Percentiles rank a stretch among this genome's conserved stretches.
phyloP scores from a whole-genome alignment of 2,888 invertebrate species.

The Pseudococcus viburni region DNA sequence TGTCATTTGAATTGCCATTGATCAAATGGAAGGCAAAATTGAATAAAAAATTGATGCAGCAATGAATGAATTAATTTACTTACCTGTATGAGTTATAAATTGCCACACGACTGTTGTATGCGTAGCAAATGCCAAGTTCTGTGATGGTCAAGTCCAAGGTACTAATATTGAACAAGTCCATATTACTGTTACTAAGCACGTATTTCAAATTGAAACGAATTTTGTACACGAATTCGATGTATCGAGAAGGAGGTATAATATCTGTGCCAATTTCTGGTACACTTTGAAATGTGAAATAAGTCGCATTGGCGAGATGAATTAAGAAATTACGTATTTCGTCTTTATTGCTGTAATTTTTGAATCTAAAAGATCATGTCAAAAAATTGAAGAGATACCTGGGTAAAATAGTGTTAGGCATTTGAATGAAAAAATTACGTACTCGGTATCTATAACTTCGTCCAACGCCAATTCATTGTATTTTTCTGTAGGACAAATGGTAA shows the following conservation, averaged over 20 bases:
- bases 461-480: constrained; percentile 67
- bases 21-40: too few relatives aligned
- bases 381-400: too few relatives aligned
- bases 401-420: neutral
- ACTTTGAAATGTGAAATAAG: constrained; percentile 76
- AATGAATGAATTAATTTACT: neutral
- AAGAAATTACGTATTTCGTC: constrained; percentile 65
- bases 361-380: constrained; percentile 26
- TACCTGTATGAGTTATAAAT: constrained; percentile 62
- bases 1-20: too few relatives aligned
- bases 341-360: constrained; percentile 30
- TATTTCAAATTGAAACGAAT: constrained; percentile 64
- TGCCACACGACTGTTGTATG: constrained; percentile 74
- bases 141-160: constrained; percentile 76
- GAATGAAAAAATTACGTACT: constrained; percentile 18
- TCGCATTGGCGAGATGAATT: constrained; percentile 74
- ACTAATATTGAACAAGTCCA: constrained; percentile 65
- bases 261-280: constrained; percentile 71
- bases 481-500: constrained; percentile 69
- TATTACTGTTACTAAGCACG: constrained; percentile 67
- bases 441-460: constrained; percentile 56
- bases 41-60: neutral
- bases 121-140: constrained; percentile 81
- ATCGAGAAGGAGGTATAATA: constrained; percentile 65
- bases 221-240: constrained; percentile 61